Percentiles rank a stretch among this genome's conserved stretches.
phyloP scores from a whole-genome alignment of 2,113 vertebrate genomes.

The Peucedramus taeniatus region DNA sequence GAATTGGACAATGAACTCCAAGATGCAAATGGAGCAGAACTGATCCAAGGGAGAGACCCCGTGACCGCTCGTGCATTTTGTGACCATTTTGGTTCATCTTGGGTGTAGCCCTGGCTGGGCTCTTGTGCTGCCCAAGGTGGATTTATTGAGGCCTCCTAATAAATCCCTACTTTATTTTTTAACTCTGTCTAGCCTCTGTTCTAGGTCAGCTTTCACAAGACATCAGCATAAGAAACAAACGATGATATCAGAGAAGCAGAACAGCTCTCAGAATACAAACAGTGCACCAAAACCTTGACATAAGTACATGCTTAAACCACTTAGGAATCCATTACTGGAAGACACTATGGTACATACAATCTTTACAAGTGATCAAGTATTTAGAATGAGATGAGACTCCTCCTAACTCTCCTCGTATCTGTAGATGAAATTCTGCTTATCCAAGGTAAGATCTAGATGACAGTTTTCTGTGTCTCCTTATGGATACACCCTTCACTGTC shows the following conservation, averaged over 20 bases:
- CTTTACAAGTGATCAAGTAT: background rate
- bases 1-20: background rate
- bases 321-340: background rate
- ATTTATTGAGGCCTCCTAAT: background rate
- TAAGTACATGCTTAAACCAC: background rate
- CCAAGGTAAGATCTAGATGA: background rate
- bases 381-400: background rate
- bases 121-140: background rate
- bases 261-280: background rate
- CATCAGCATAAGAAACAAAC: background rate
- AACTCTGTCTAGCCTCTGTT: background rate
- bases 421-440: background rate
- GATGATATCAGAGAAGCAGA: background rate
- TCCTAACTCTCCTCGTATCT: background rate
- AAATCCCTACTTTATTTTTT: background rate
- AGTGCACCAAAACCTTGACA: background rate
- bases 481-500: background rate
- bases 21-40: background rate
- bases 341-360: background rate
- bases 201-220: background rate
- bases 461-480: background rate
- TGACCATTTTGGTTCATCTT: background rate
- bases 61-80: rapidly evolving
- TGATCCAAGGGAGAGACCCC: background rate
- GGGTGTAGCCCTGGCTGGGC: background rate